Percentiles rank a stretch among this genome's conserved stretches.
Conservation (phyloP, 2,797 vertebrate species). For the Myotis vivesi region DNA sequence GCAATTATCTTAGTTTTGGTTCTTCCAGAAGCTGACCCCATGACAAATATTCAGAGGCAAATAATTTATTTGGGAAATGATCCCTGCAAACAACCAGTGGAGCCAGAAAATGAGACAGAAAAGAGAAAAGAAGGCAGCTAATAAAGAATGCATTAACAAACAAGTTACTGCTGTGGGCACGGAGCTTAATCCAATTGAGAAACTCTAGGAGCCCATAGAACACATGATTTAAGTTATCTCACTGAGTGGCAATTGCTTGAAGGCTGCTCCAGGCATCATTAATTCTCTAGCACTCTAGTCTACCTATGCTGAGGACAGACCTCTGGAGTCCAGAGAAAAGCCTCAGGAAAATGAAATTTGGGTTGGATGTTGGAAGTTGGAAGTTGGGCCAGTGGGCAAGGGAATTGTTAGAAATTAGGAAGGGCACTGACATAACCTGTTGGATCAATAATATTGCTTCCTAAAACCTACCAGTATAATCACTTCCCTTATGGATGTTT, state of each 20-base stretch:
- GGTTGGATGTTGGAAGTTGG: neutral
- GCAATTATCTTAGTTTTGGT: neutral
- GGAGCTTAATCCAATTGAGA: neutral
- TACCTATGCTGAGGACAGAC: neutral
- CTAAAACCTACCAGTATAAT: neutral
- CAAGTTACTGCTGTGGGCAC: neutral
- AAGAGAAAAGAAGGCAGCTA: neutral
- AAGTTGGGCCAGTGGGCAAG: neutral
- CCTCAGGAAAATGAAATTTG: neutral
- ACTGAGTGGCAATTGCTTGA: neutral
- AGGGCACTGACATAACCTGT: neutral
- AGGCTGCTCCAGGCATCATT: neutral
- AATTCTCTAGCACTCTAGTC: neutral
- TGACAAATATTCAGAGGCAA: constrained; percentile 11
- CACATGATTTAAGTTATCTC: neutral
- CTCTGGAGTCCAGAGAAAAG: neutral
- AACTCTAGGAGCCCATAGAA: neutral
- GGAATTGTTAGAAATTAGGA: neutral
- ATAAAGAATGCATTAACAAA: neutral
- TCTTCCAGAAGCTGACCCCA: neutral
- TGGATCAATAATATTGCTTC: neutral
- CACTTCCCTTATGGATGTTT: neutral
- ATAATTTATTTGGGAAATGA: neutral
- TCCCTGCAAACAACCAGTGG: neutral
- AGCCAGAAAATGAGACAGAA: neutral